Conservation (phyloP, 2,797 vertebrate genomes). For the Gambelia wislizenii region DNA sequence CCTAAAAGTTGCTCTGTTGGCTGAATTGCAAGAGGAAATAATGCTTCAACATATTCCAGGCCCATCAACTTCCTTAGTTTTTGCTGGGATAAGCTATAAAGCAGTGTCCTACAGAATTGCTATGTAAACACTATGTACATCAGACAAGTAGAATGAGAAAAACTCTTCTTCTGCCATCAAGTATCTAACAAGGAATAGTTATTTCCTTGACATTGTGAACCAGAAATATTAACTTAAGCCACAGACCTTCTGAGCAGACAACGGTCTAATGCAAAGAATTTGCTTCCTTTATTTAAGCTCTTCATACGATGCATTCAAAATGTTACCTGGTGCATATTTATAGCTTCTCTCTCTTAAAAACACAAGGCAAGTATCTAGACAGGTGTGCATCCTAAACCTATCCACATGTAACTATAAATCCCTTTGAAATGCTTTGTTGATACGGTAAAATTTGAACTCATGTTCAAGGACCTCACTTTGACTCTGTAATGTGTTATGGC, state of each 20-base stretch:
- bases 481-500: not conserved
- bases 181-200: not conserved
- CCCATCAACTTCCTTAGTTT: slow-evolving; percentile 10
- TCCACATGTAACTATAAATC: not conserved
- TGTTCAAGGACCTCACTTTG: not conserved
- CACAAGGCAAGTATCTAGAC: not conserved
- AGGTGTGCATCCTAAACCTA: not conserved
- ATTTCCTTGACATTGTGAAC: not conserved
- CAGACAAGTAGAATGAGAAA: not conserved
- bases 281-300: not conserved
- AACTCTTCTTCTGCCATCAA: not conserved
- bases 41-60: slow-evolving; percentile 27
- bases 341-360: not conserved
- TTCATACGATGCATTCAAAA: not conserved
- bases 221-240: not conserved
- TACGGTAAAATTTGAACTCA: not conserved
- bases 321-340: not conserved
- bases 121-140: not conserved
- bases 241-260: not conserved
- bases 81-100: slow-evolving; percentile 18
- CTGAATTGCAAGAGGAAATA: slow-evolving; percentile 46
- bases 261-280: not conserved
- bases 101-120: not conserved
- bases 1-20: slow-evolving; percentile 8
- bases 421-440: not conserved